Conservation (phyloP, 1,140 invertebrate species). For the Eueides isabella region DNA sequence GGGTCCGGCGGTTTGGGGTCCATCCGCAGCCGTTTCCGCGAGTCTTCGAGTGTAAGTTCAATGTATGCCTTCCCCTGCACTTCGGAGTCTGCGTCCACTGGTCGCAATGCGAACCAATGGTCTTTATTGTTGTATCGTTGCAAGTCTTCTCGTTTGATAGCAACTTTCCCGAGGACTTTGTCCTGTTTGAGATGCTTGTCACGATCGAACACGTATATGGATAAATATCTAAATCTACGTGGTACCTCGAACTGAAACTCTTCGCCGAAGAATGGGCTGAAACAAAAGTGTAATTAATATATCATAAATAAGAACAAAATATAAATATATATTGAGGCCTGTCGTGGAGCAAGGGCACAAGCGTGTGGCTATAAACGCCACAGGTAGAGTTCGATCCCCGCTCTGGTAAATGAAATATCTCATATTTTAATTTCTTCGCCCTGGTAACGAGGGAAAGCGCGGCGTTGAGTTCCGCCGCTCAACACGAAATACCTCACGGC, state of each 20-base stretch:
- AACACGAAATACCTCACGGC: no score
- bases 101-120: constrained; percentile 94
- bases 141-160: constrained; percentile 92
- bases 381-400: no score
- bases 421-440: no score
- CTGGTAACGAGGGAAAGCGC: no score
- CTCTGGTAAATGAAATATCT: no score
- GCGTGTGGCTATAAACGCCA: no score
- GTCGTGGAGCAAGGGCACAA: no score
- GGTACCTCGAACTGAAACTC: constrained; percentile 97
- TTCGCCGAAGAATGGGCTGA: constrained; percentile 95
- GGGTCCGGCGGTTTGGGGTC: constrained; percentile 72
- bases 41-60: constrained; percentile 83
- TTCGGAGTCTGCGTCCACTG: constrained; percentile 93
- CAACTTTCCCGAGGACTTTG: constrained; percentile 94
- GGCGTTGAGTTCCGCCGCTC: no score
- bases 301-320: no score
- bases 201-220: constrained; percentile 93
- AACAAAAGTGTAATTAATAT: constrained; percentile 47
- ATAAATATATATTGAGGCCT: no score
- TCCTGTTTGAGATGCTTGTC: constrained; percentile 92
- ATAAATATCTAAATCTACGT: constrained; percentile 92
- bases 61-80: constrained; percentile 93
- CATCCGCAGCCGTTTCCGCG: constrained; percentile 70
- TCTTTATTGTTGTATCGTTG: constrained; percentile 94